These are phyloP conservation scores for Andricus grossulariae DNA, from an alignment of 1,140 invertebrate species.

Conservation along the genomic window DNA sequence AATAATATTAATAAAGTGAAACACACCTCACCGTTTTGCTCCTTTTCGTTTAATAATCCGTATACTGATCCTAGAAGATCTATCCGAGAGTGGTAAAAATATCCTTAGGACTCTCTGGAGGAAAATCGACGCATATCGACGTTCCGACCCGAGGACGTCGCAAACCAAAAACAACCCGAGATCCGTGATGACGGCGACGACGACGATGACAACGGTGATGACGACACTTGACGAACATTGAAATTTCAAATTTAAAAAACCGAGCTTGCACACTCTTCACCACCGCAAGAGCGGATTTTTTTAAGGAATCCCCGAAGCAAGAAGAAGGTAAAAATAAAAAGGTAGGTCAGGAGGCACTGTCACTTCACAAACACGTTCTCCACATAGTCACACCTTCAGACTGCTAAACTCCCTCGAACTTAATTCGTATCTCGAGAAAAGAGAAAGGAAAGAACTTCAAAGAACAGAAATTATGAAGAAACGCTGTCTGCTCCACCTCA, in stretches of 20 bases:
- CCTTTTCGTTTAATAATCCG: neutral
- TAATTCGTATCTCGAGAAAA: constrained; percentile 9
- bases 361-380: constrained; percentile 51
- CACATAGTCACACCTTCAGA: constrained; percentile 49
- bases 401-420: neutral
- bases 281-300: constrained; percentile 15
- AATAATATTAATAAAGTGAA: neutral
- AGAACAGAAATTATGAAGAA: no score
- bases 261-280: constrained; percentile 41
- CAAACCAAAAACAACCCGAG: constrained; percentile 44
- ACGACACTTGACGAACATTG: constrained; percentile 56
- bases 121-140: constrained; percentile 60
- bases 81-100: constrained; percentile 35
- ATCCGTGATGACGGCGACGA: constrained; percentile 45
- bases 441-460: neutral
- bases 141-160: constrained; percentile 50
- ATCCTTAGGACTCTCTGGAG: constrained; percentile 65
- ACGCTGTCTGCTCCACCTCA: neutral
- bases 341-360: constrained; percentile 57
- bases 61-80: constrained; percentile 1
- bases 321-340: constrained; percentile 27
- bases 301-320: neutral
- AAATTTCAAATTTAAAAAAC: constrained; percentile 30
- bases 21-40: neutral
- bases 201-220: constrained; percentile 32